Base-by-base conservation (phyloP, 2,797 vertebrate genomes). In the Fistularia tabacaria region DNA sequence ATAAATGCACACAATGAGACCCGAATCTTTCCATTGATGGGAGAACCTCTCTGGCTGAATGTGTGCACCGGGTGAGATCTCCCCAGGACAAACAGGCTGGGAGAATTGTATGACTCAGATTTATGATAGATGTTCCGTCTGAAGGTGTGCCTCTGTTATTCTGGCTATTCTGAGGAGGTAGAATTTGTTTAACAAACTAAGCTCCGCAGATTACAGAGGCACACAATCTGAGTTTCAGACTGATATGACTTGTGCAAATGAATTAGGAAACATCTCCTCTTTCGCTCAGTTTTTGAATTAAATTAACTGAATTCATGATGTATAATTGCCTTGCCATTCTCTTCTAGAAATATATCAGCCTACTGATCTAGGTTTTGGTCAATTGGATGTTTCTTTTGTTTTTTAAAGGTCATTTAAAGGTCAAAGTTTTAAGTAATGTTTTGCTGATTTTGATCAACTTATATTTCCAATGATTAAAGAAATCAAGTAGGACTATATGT, bases 71-170 rank as follows among this genome's bases (percentile, higher is more conserved):
- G 74, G 69, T 46, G 67, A 73, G 49, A 50, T 71, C 70, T 70
- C 51, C 62, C 69, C 58, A 66, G 76, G 73, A 76, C 64, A 78
- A 66, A 80, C 67, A 66, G 14, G 60, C 59, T 55, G 58, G 15
- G 64, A 25, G 41, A 59, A 67, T 52, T 66, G 64, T 59, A 74
- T 76, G 66, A 77, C 62, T 83, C 81, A 76, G 69, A 60, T 63
- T 76, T 76, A 62, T 77, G 75, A 77, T 76, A 84, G 83, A 81
- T 73, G 80, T 81, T 82, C 56, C 63, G 69, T 55, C 60, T 46
- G 45, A 77, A 76, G 74, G 76, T 77, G 73, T 62, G 69, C 81
- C 68, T 78, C n/a, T n/a, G n/a, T n/a, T n/a, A n/a, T n/a, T n/a
- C n/a, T n/a, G n/a, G 65, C 61, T 62, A 46, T 38, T 38, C 38